Percentiles rank a stretch among this genome's conserved stretches.
Evolutionary conservation across 2,888 invertebrate species (phyloP).

Genomic region (Byasa hedistus): DNA sequence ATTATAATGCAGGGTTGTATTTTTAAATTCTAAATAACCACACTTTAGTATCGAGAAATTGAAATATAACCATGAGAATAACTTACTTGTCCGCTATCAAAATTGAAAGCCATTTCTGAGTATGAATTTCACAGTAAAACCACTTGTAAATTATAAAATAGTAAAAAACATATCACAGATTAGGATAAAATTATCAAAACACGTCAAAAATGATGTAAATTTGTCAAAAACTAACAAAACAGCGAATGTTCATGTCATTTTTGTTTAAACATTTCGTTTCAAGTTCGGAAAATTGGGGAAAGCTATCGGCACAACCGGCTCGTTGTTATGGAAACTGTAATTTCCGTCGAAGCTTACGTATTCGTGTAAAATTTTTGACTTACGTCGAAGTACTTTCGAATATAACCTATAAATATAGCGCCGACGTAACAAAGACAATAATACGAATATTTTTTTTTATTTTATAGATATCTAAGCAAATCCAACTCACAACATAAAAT

Average conservation of each 20-base stretch:
- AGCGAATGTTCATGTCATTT: slow-evolving; percentile 35
- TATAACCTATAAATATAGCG: too few relatives aligned
- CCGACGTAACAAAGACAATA: too few relatives aligned
- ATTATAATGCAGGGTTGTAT: too few relatives aligned
- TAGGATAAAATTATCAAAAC: slow-evolving; percentile 37
- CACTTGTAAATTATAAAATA: slow-evolving; percentile 40
- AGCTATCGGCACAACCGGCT: slow-evolving; percentile 68
- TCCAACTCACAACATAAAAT: too few relatives aligned
- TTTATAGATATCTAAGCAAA: too few relatives aligned
- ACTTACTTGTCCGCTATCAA: slow-evolving; percentile 73
- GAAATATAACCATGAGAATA: background rate
- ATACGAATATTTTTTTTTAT: too few relatives aligned
- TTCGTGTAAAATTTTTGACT: background rate
- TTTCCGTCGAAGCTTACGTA: slow-evolving; percentile 24
- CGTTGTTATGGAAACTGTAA: slow-evolving; percentile 55
- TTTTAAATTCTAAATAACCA: too few relatives aligned
- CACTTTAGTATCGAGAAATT: too few relatives aligned
- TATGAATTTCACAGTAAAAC: slow-evolving; percentile 33
- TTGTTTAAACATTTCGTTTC: slow-evolving; percentile 41
- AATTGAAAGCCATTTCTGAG: slow-evolving; percentile 65
- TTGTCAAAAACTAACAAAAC: slow-evolving; percentile 42
- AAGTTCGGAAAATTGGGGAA: slow-evolving; percentile 51
- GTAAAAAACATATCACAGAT: slow-evolving; percentile 49
- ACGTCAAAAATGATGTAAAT: slow-evolving; percentile 41
- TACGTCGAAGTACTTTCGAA: background rate